These are phyloP conservation scores for Caenorhabditis imperialis DNA, from an alignment of 2,888 invertebrate species.

Conservation along the genomic window DNA sequence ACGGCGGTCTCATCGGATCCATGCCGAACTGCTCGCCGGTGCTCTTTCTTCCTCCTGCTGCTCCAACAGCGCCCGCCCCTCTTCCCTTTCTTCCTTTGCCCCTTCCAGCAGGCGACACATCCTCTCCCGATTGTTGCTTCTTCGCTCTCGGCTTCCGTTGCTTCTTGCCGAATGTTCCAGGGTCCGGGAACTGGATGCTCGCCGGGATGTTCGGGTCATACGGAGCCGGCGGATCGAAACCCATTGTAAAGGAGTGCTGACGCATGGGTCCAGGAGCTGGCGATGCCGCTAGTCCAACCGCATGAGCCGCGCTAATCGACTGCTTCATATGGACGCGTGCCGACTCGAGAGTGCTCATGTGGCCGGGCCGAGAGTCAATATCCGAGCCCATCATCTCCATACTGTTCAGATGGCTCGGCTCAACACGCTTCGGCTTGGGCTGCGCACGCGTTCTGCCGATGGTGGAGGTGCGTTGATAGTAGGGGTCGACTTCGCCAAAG, in stretches of 20 bases:
- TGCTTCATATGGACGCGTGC: conserved; percentile 59
- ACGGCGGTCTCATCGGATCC: conserved; percentile 42
- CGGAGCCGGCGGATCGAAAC: conserved; percentile 47
- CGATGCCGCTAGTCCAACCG: conserved; percentile 49
- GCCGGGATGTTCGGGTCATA: conserved; percentile 46
- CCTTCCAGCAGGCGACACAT: conserved; percentile 11
- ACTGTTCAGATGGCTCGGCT: conserved; percentile 18
- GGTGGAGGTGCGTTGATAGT: conserved; percentile 23
- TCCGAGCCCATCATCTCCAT: conserved; percentile 31
- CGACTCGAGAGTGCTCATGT: conserved; percentile 52
- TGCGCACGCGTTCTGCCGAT: conserved; percentile 25
- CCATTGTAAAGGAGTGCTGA: conserved; percentile 30
- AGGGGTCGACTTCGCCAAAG: conserved; percentile 52
- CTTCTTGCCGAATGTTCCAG: conserved; percentile 14
- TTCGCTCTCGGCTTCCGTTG: conserved; percentile 25
- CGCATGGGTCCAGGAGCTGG: conserved; percentile 23
- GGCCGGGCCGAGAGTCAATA: conserved; percentile 5
- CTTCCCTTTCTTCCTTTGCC: conserved; percentile 35
- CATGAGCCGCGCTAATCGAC: conserved; percentile 54
- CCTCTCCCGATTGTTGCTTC: conserved; percentile 26
- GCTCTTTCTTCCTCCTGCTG: conserved; percentile 38
- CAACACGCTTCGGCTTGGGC: conserved; percentile 39
- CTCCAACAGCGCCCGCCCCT: conserved; percentile 24
- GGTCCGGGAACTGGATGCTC: conserved; percentile 32
- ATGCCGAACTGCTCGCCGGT: conserved; percentile 37